Conservation (phyloP, 2,113 vertebrate genomes). For the Corythaixoides concolor region DNA sequence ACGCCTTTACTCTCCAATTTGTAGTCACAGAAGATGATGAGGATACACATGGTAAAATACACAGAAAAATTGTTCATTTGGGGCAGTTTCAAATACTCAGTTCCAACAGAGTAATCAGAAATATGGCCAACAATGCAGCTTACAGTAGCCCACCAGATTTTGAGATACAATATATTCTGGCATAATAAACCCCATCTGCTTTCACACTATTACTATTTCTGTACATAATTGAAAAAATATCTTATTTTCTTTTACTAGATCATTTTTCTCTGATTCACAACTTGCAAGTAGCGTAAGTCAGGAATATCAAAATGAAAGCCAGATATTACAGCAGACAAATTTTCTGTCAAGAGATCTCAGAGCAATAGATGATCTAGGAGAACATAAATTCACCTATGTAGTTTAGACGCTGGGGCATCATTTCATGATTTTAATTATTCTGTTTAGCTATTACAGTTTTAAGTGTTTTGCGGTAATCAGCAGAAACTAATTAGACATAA, state of each 20-base stretch:
- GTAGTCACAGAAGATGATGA: background rate
- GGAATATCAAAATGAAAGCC: background rate
- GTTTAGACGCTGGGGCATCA: background rate
- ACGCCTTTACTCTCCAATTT: background rate
- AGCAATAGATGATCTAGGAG: background rate
- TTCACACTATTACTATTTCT: background rate
- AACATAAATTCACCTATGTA: background rate
- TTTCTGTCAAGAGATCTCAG: background rate
- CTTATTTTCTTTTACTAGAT: background rate
- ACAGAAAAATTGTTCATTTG: background rate
- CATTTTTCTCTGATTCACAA: background rate
- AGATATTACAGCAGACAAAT: background rate
- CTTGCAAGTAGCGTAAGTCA: background rate
- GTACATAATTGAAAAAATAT: background rate
- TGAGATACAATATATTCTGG: background rate
- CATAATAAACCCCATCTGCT: background rate
- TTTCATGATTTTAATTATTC: slow-evolving; percentile 59
- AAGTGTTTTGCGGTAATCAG: slow-evolving; percentile 52
- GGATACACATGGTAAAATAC: background rate
- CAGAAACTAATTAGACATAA: slow-evolving; percentile 69
- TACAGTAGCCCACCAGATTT: background rate
- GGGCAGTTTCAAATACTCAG: background rate
- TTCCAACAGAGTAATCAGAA: background rate
- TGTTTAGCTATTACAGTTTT: slow-evolving; percentile 56
- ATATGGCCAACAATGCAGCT: background rate